phyloP scores from a whole-genome alignment of 1,140 invertebrate genomes.

The Anastatus disparis region DNA sequence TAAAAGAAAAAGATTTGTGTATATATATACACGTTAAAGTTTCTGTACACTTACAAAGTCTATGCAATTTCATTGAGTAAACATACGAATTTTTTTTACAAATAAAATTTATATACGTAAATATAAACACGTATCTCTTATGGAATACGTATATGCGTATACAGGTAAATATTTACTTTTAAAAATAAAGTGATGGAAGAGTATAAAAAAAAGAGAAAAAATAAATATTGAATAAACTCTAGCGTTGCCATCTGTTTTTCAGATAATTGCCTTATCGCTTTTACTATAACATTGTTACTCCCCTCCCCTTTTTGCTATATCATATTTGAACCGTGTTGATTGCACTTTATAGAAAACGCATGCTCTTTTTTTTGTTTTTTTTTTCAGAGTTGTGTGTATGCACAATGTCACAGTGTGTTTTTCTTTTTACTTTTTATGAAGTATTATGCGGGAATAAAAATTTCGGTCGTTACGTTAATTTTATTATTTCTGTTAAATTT shows the following conservation, averaged over 20 bases:
- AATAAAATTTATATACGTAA: no score
- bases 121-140: not conserved
- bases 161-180: not conserved
- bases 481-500: no score
- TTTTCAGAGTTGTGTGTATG: no score
- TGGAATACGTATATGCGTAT: not conserved
- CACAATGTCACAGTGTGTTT: no score
- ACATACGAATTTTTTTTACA: no score
- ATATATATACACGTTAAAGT: not conserved
- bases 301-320: no score
- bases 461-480: not conserved
- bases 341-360: not conserved
- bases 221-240: slow-evolving; percentile 7
- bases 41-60: slow-evolving; percentile 10
- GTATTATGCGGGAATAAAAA: not conserved
- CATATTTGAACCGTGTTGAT: not conserved
- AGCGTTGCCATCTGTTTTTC: slow-evolving; percentile 1
- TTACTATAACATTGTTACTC: not conserved
- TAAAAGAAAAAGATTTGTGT: no score
- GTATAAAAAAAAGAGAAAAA: no score
- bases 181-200: not conserved
- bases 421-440: not conserved
- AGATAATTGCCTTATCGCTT: slow-evolving; percentile 7
- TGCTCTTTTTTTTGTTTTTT: no score
- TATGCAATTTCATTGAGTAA: no score